A percentile compares a stretch with the other conserved stretches of the same genome.
These are phyloP conservation scores for Drosophila rubida DNA, from an alignment of 2,888 invertebrate species.

Conservation along the genomic window DNA sequence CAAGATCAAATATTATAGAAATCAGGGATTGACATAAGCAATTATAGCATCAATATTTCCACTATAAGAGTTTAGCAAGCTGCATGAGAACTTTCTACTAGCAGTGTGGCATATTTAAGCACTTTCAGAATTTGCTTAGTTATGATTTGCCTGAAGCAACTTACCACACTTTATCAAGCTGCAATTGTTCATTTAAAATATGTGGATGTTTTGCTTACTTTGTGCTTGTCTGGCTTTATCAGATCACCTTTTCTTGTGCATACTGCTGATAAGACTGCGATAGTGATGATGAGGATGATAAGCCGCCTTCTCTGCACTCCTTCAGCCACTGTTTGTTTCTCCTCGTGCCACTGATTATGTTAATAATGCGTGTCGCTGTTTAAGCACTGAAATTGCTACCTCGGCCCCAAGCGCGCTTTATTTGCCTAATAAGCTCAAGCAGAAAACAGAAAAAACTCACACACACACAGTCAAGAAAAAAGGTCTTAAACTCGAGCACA, in stretches of 20 bases:
- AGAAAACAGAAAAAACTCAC: conserved; percentile 40
- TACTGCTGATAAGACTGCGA: conserved; percentile 47
- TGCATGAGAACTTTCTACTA: too few species aligned
- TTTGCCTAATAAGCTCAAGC: conserved; percentile 72
- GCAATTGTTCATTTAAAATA: too few species aligned
- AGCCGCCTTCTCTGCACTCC: conserved; percentile 24
- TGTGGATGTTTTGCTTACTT: not conserved
- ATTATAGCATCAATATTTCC: not conserved
- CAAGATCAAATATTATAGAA: not conserved
- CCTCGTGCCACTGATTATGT: conserved; percentile 54
- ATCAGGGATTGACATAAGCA: not conserved
- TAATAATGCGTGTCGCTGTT: conserved; percentile 69
- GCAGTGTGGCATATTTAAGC: too few species aligned
- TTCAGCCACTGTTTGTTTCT: conserved; percentile 8
- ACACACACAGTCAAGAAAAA: conserved; percentile 20
- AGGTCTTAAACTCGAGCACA: conserved; percentile 66
- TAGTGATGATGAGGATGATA: conserved; percentile 56
- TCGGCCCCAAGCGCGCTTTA: conserved; percentile 50
- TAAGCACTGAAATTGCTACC: conserved; percentile 65
- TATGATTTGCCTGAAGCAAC: too few species aligned
- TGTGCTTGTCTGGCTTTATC: conserved; percentile 12
- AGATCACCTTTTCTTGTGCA: conserved; percentile 3
- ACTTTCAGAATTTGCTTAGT: too few species aligned
- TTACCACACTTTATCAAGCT: too few species aligned
- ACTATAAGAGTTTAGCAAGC: too few species aligned